Evolutionary conservation across 2,113 vertebrate genomes (phyloP).

Genomic region (Macquaria australasica): DNA sequence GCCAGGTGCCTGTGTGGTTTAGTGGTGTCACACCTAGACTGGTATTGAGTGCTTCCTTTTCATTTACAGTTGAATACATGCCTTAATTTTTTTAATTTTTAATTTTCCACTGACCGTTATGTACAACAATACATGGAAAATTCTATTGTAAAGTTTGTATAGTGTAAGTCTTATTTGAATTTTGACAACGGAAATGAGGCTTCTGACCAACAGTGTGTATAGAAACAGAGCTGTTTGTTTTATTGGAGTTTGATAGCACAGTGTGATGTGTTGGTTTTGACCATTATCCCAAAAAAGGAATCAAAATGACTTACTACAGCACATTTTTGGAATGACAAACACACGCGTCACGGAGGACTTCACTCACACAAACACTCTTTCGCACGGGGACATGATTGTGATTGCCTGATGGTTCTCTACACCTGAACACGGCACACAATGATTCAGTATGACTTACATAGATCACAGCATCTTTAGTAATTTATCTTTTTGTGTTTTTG

Average conservation of each 20-base stretch:
- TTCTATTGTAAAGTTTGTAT: constrained; percentile 2
- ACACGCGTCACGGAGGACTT: constrained; percentile 63
- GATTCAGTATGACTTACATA: constrained; percentile 78
- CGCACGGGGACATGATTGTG: constrained; percentile 66
- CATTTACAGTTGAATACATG: constrained; percentile 42
- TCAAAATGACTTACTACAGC: constrained; percentile 75
- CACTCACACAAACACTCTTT: constrained; percentile 54
- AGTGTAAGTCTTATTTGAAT: neutral
- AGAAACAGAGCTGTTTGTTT: constrained; percentile 84
- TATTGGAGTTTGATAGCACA: constrained; percentile 84
- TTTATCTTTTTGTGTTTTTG: constrained; percentile 78
- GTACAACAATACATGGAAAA: constrained; percentile 55
- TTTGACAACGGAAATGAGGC: constrained; percentile 3
- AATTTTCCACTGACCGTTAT: constrained; percentile 40
- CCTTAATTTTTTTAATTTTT: constrained; percentile 59
- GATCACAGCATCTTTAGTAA: constrained; percentile 86
- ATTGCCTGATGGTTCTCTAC: constrained; percentile 74
- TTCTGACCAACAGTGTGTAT: constrained; percentile 46
- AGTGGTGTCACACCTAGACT: neutral
- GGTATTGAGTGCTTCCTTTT: constrained; percentile 18
- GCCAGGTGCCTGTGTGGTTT: neutral
- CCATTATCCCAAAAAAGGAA: constrained; percentile 75
- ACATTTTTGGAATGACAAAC: constrained; percentile 75
- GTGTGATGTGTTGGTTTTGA: constrained; percentile 79
- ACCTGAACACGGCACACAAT: constrained; percentile 77